phyloP scores from a whole-genome alignment of 1,140 invertebrate genomes.

The Drosophila repletoides region DNA sequence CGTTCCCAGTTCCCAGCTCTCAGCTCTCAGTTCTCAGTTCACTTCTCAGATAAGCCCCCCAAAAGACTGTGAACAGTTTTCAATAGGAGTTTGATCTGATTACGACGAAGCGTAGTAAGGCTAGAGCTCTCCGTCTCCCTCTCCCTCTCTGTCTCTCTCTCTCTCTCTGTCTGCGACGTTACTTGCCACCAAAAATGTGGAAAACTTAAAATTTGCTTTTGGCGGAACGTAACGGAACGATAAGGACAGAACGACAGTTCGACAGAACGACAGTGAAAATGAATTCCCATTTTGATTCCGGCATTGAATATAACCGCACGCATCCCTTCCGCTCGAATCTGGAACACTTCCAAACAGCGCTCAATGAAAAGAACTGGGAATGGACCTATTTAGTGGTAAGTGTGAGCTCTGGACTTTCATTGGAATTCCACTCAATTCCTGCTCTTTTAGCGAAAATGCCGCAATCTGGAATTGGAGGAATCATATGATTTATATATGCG shows the following conservation, averaged over 20 bases:
- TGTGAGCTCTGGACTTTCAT: too few species aligned
- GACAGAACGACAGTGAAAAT: too few species aligned
- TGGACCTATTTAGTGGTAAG: conserved; percentile 85
- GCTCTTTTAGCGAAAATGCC: conserved; percentile 86
- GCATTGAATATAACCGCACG: conserved; percentile 53
- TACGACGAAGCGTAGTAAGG: background rate
- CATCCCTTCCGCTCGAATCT: conserved; percentile 44
- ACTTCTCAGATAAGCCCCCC: conserved; percentile 26
- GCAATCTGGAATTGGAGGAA: conserved; percentile 87
- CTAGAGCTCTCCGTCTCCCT: too few species aligned
- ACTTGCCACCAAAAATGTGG: conserved; percentile 46
- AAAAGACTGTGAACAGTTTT: too few species aligned
- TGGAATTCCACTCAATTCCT: too few species aligned
- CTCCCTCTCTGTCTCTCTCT: too few species aligned
- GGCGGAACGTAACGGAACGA: conserved; percentile 7
- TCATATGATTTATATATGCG: conserved; percentile 89
- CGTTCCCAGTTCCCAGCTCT: too few species aligned
- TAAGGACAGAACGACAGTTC: too few species aligned
- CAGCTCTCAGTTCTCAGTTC: too few species aligned
- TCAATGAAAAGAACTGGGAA: conserved; percentile 84
- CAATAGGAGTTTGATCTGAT: background rate
- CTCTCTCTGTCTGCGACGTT: background rate
- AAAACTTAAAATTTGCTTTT: conserved; percentile 9
- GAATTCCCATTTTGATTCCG: conserved; percentile 68
- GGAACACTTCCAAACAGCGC: conserved; percentile 44